These are phyloP conservation scores for Ceyx cyanopectus DNA, from an alignment of 2,113 vertebrate species.

Conservation along the genomic window DNA sequence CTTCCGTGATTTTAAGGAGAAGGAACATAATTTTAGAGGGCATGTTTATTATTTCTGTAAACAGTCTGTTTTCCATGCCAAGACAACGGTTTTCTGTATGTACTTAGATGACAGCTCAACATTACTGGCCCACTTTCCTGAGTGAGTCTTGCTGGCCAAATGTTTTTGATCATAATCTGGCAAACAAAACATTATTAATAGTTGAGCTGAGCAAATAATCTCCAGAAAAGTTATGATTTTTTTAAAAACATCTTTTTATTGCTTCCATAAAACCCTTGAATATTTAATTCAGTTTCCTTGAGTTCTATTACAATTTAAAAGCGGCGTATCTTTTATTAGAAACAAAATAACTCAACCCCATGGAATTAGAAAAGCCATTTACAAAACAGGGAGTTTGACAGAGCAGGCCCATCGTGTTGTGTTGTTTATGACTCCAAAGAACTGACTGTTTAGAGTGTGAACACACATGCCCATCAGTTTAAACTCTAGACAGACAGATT, in stretches of 20 bases:
- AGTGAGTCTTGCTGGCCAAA: constrained; percentile 24
- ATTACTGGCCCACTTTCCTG: constrained; percentile 41
- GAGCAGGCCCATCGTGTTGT: not conserved
- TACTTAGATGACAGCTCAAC: constrained; percentile 46
- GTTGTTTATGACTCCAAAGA: not conserved
- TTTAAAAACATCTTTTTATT: constrained; percentile 1
- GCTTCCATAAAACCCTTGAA: constrained; percentile 2
- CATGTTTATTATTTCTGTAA: constrained; percentile 66
- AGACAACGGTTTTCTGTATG: not conserved
- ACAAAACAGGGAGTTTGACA: not conserved
- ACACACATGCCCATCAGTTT: not conserved
- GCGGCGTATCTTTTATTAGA: not conserved
- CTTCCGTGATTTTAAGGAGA: constrained; percentile 26
- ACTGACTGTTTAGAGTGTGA: not conserved
- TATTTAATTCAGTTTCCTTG: not conserved
- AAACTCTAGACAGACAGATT: not conserved
- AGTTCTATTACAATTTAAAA: not conserved
- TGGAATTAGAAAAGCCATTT: not conserved
- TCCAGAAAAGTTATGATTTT: constrained; percentile 26
- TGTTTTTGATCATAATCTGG: constrained; percentile 67
- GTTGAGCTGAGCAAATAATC: constrained; percentile 38
- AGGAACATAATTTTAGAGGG: constrained; percentile 43
- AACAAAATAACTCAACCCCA: not conserved
- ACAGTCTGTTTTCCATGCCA: constrained; percentile 46
- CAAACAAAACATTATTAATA: constrained; percentile 45